These are phyloP conservation scores for Lucifuga dentata DNA, from an alignment of 2,113 vertebrate genomes.

Conservation along the genomic window DNA sequence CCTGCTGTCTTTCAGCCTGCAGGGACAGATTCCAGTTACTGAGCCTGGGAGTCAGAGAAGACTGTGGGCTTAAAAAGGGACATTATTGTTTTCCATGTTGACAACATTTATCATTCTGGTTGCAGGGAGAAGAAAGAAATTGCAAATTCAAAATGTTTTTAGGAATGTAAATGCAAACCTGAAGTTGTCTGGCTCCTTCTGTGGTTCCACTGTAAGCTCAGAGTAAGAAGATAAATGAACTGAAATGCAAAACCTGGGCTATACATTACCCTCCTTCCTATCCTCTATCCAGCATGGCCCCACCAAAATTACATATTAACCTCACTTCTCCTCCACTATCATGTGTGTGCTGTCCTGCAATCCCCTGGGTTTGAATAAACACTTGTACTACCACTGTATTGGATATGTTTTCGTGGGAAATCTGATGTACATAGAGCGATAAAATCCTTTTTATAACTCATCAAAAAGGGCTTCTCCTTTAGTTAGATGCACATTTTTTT, in stretches of 20 bases:
- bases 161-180: conserved; percentile 47
- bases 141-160: neutral
- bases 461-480: too few relatives aligned
- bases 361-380: conserved; percentile 6
- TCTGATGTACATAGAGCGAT: neutral
- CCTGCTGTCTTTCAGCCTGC: conserved; percentile 73
- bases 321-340: conserved; percentile 33
- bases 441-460: neutral
- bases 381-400: neutral
- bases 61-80: conserved; percentile 17
- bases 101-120: too few relatives aligned
- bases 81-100: neutral
- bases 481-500: too few relatives aligned
- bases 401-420: neutral
- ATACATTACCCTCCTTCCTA: conserved; percentile 63
- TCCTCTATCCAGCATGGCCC: conserved; percentile 52
- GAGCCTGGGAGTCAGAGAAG: conserved; percentile 67
- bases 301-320: conserved; percentile 80
- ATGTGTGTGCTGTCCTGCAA: conserved; percentile 1
- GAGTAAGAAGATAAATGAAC: conserved; percentile 29
- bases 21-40: conserved; percentile 86
- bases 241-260: conserved; percentile 55
- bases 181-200: conserved; percentile 7
- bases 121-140: neutral
- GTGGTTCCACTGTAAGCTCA: conserved; percentile 13